These are phyloP conservation scores for Drosophila arizonae DNA, from an alignment of 1,140 invertebrate species.

Conservation along the genomic window DNA sequence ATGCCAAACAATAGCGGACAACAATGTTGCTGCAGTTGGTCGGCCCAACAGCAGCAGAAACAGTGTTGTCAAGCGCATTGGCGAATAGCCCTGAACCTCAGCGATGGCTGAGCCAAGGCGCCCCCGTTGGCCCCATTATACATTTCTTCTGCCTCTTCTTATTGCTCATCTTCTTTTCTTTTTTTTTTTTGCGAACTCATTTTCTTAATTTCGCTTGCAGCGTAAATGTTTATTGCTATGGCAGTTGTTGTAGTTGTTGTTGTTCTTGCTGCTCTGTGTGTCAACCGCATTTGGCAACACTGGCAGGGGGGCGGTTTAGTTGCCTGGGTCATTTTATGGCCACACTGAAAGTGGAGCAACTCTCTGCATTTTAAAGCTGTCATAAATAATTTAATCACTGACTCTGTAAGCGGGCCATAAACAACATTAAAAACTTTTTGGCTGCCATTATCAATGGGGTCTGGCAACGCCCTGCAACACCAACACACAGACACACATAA, in stretches of 20 bases:
- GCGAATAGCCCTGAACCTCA: constrained; percentile 19
- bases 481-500: constrained; percentile 1
- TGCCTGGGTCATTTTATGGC: constrained; percentile 38
- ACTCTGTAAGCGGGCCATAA: constrained; percentile 64
- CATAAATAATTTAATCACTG: constrained; percentile 79
- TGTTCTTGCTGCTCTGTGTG: neutral
- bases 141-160: neutral
- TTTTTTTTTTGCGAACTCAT: constrained; percentile 33
- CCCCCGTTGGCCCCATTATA: neutral
- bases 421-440: constrained; percentile 58
- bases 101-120: neutral
- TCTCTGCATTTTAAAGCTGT: constrained; percentile 65
- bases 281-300: constrained; percentile 46
- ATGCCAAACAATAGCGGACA: constrained; percentile 32
- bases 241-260: constrained; percentile 23
- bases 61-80: constrained; percentile 46
- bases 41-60: constrained; percentile 25
- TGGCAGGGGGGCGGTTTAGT: constrained; percentile 5
- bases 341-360: constrained; percentile 40
- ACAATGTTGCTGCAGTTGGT: constrained; percentile 46
- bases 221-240: constrained; percentile 55
- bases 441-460: constrained; percentile 47
- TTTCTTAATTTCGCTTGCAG: constrained; percentile 58
- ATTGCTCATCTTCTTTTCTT: too few relatives aligned
- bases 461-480: constrained; percentile 5